A percentile compares a stretch with the other conserved stretches of the same genome.
phyloP scores from a whole-genome alignment of 2,797 vertebrate species.

The Sebastiscus tertius region DNA sequence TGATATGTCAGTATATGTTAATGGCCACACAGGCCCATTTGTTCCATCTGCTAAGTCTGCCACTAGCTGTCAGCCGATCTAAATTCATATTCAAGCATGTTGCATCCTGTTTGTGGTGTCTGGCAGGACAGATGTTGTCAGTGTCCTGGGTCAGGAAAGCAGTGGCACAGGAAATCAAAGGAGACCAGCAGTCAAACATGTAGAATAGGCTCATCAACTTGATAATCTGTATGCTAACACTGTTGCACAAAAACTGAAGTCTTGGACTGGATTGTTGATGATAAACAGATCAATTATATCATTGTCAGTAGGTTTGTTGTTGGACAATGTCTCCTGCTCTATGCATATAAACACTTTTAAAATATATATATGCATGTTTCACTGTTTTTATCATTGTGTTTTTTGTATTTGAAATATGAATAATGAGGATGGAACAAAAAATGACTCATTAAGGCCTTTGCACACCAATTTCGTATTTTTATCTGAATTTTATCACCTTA shows the following conservation, averaged over 20 bases:
- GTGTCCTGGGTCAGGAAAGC: neutral
- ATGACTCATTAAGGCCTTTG: too few species aligned
- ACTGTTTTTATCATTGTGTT: neutral
- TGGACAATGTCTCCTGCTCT: neutral
- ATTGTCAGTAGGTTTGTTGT: neutral
- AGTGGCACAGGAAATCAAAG: neutral
- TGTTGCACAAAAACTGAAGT: neutral
- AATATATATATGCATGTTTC: neutral
- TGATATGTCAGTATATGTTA: neutral
- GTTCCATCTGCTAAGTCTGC: neutral
- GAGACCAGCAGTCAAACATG: neutral
- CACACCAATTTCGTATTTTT: too few species aligned
- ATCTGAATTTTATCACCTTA: too few species aligned
- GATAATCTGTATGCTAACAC: neutral
- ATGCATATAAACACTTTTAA: neutral
- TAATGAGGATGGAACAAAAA: neutral
- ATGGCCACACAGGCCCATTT: neutral
- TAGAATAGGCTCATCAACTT: neutral
- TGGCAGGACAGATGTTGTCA: slow-evolving; percentile 12
- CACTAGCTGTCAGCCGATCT: neutral
- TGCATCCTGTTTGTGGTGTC: slow-evolving; percentile 25
- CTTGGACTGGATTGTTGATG: neutral
- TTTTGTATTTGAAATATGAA: slow-evolving; percentile 7
- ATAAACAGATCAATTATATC: neutral
- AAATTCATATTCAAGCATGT: slow-evolving; percentile 22